A percentile compares a stretch with the other conserved stretches of the same genome.
These are phyloP conservation scores for Enteromius paludinosus DNA, from an alignment of 2,797 vertebrate genomes.

Conservation along the genomic window DNA sequence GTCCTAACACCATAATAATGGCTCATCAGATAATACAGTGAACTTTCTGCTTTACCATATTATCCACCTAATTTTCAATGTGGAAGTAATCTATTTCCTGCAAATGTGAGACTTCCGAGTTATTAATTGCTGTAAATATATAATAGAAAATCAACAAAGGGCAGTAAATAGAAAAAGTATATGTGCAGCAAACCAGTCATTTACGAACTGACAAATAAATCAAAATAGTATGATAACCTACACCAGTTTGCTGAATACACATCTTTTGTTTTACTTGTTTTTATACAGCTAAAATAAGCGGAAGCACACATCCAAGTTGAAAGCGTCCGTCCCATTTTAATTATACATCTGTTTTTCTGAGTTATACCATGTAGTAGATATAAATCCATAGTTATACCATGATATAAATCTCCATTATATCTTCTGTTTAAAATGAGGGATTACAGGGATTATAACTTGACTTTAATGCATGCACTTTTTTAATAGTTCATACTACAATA, in stretches of 20 bases:
- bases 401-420: not conserved
- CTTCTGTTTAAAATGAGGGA: not conserved
- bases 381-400: not conserved
- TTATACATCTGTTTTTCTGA: conserved; percentile 59
- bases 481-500: not conserved
- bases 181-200: not conserved
- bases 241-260: not conserved
- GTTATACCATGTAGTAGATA: not conserved
- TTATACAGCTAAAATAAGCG: not conserved
- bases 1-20: not conserved
- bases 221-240: not conserved
- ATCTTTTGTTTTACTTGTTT: not conserved
- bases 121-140: not conserved
- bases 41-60: conserved; percentile 87
- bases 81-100: not conserved
- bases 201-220: not conserved
- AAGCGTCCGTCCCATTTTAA: not conserved
- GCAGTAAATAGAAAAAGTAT: not conserved
- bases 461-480: not conserved
- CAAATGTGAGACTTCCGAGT: not conserved
- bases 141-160: not conserved
- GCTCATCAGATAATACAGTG: not conserved
- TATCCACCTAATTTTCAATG: not conserved
- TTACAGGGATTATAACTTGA: not conserved
- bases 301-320: not conserved